Conservation (phyloP, 2,797 vertebrate species). For the Sitta carolinensis region DNA sequence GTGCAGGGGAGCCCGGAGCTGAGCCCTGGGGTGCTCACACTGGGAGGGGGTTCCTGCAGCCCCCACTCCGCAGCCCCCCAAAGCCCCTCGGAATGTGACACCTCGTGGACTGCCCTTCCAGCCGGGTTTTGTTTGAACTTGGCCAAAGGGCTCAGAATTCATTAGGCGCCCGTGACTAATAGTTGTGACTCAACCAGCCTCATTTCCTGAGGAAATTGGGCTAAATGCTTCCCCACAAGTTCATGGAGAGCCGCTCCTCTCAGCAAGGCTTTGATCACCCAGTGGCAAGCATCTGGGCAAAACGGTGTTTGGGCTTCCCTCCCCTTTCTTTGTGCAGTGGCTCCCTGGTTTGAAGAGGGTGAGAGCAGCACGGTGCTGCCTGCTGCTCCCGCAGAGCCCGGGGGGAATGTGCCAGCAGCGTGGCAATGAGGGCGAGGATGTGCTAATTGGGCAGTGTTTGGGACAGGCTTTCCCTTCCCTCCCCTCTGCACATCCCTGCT, state of each 20-base stretch:
- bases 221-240: not conserved
- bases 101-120: not conserved
- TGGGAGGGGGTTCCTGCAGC: fast-evolving
- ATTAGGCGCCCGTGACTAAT: slow-evolving; percentile 40
- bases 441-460: not conserved
- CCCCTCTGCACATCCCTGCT: not conserved
- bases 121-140: not conserved
- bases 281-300: not conserved
- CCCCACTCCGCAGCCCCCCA: not conserved
- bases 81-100: not conserved
- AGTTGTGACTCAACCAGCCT: slow-evolving; percentile 35
- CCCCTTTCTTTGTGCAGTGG: not conserved
- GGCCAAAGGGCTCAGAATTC: slow-evolving; percentile 16
- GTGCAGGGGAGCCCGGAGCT: not conserved
- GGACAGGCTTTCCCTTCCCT: not conserved
- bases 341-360: not conserved
- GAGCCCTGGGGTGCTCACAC: fast-evolving
- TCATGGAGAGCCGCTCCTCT: not conserved
- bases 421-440: not conserved
- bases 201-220: slow-evolving; percentile 61
- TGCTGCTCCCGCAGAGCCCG: not conserved
- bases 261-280: slow-evolving; percentile 25
- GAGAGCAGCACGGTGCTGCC: not conserved
- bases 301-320: not conserved
- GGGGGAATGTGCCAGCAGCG: not conserved